Evolutionary conservation across 2,888 invertebrate species (phyloP).

Genomic region (Drosophila infuscata): DNA sequence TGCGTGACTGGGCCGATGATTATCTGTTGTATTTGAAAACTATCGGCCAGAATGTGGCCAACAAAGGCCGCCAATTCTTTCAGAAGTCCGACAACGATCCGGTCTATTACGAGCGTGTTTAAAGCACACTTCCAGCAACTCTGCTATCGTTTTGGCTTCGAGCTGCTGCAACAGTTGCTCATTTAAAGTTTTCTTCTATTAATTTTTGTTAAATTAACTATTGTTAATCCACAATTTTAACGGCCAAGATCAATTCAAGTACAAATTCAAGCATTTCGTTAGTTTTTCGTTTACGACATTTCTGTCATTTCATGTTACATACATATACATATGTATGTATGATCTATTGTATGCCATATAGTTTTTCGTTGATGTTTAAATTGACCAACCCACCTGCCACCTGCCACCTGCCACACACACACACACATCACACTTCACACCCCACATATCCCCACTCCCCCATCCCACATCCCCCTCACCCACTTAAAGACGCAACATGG

Average conservation of each 20-base stretch:
- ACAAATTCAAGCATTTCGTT: constrained; percentile 70
- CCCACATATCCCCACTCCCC: constrained; percentile 10
- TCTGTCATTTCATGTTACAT: constrained; percentile 29
- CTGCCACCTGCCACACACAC: background rate
- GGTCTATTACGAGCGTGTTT: constrained; percentile 78
- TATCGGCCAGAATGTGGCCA: constrained; percentile 86
- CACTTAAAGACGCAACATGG: constrained; percentile 68
- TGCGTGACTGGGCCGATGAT: constrained; percentile 85
- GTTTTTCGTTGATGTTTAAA: constrained; percentile 20
- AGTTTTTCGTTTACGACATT: constrained; percentile 23
- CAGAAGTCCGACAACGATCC: constrained; percentile 59
- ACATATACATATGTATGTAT: constrained; percentile 8
- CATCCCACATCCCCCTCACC: constrained; percentile 1
- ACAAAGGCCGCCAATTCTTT: constrained; percentile 86
- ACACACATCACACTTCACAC: constrained; percentile 28
- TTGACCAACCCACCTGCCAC: constrained; percentile 36
- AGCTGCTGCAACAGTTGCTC: constrained; percentile 69
- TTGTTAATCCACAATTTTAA: constrained; percentile 19
- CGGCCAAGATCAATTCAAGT: constrained; percentile 62
- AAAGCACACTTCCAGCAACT: constrained; percentile 51
- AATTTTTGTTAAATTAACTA: constrained; percentile 6
- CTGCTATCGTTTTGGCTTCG: constrained; percentile 63
- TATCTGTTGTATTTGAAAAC: constrained; percentile 85
- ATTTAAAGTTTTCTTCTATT: constrained; percentile 17
- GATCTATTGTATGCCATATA: constrained; percentile 16